Percentiles rank a stretch among this genome's conserved stretches.
Evolutionary conservation across 2,113 vertebrate genomes (phyloP).

Genomic region (Girardinichthys multiradiatus): DNA sequence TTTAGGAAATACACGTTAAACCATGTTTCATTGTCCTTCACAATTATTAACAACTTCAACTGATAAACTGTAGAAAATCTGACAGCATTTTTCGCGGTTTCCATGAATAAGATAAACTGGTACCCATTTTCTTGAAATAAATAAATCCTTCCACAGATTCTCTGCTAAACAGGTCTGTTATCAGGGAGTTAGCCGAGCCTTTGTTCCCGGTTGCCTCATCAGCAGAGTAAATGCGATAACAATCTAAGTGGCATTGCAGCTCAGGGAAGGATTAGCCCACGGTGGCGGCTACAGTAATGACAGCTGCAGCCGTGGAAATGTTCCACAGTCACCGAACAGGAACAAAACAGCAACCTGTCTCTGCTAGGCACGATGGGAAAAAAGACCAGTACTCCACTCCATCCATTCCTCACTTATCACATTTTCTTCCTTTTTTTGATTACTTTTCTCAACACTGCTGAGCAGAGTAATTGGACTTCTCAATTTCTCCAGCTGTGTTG

Average conservation of each 20-base stretch:
- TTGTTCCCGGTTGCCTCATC: slow-evolving; percentile 43
- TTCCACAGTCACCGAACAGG: slow-evolving; percentile 26
- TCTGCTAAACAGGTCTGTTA: slow-evolving; percentile 21
- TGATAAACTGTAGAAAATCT: background rate
- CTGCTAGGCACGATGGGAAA: background rate
- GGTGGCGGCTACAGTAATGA: slow-evolving; percentile 42
- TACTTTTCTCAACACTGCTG: slow-evolving; percentile 48
- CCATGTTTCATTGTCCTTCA: too few relatives aligned
- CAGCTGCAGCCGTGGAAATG: slow-evolving; percentile 45
- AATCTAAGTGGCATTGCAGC: slow-evolving; percentile 47
- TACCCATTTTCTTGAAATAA: slow-evolving; percentile 2
- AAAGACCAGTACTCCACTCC: background rate
- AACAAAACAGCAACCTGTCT: slow-evolving; percentile 50
- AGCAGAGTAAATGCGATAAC: slow-evolving; percentile 44
- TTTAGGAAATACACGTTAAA: background rate
- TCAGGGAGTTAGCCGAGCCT: slow-evolving; percentile 32
- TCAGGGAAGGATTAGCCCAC: slow-evolving; percentile 61
- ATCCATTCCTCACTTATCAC: slow-evolving; percentile 27
- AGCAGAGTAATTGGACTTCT: slow-evolving; percentile 55
- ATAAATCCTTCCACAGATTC: slow-evolving; percentile 33
- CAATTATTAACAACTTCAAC: background rate
- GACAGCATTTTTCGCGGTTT: background rate
- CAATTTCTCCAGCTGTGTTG: slow-evolving; percentile 48
- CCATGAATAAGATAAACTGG: slow-evolving; percentile 3
- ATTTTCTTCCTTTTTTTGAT: slow-evolving; percentile 46